Conservation (phyloP, 92 coral and sea anemone species). For the Zoanthus sociatus region DNA sequence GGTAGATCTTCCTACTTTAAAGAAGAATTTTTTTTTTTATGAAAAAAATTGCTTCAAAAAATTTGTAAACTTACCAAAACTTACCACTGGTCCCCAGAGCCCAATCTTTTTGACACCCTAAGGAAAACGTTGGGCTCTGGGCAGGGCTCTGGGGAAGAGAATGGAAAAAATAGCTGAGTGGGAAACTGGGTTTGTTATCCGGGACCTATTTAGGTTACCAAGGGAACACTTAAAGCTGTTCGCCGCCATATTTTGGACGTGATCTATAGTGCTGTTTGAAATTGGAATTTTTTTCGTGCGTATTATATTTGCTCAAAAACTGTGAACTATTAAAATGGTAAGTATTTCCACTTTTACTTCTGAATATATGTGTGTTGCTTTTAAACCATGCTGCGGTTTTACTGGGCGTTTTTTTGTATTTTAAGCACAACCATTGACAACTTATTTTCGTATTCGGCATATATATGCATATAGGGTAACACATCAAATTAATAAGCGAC, state of each 20-base stretch:
- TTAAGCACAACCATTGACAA: too few relatives aligned
- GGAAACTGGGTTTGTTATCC: constrained; percentile 32
- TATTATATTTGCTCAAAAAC: neutral
- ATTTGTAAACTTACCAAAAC: too few relatives aligned
- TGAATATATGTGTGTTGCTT: neutral
- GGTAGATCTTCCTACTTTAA: too few relatives aligned
- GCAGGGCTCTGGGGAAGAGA: neutral
- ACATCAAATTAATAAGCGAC: too few relatives aligned
- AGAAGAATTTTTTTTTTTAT: too few relatives aligned
- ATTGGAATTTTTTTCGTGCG: neutral
- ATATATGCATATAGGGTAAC: neutral
- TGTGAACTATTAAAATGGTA: neutral
- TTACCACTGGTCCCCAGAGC: too few relatives aligned
- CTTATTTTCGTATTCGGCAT: neutral
- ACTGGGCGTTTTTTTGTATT: too few relatives aligned
- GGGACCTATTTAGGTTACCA: constrained; percentile 59
- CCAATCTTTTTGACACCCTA: too few relatives aligned
- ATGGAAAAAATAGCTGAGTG: neutral
- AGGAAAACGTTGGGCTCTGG: too few relatives aligned
- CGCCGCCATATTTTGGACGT: constrained; percentile 65
- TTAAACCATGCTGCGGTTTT: neutral
- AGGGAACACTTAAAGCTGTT: constrained; percentile 46
- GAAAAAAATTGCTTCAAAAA: too few relatives aligned
- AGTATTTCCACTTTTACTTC: neutral
- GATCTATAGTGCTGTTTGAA: neutral